Base-by-base conservation (phyloP, 2,888 invertebrate species). In the Parnassius apollo region DNA sequence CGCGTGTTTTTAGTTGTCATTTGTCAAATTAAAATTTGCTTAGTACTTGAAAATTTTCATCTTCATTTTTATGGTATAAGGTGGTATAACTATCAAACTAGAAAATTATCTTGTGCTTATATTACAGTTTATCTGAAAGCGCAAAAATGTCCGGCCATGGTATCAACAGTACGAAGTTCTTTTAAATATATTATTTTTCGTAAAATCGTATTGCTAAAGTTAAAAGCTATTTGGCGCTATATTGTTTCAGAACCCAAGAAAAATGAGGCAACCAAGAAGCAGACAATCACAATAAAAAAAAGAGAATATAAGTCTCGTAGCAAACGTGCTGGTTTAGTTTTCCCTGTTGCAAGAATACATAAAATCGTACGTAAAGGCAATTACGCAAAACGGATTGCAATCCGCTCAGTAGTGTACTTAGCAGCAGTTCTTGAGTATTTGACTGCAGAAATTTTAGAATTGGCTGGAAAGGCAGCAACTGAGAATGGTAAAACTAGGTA, bases 401-500 rank as follows among this genome's bases (percentile, higher is more conserved):
- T 86, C 44, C 92, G 91, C 0, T 92, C 93, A 1, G 88, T 93
- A 0, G 92, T 94, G 0, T 93, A 92, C 65, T 71, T 93, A 52
- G 85, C 93, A 0, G 93, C 93, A n/a, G 94, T 93, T 0, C 88
- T 95, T 78, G 94, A 95, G 72, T 95, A 95, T 72, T 75, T 95
- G 56, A 94, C 95, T 12, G 95, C 95, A 66, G 96, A 96, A 89
- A 93, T 95, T 11, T 76, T 95, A 64, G 94, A 95, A 73, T 87
- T 94, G 80, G 93, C 95, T 7, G 94, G 94, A 9, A 94, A 95
- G 70, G 94, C 94, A 13, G 94, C 94, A 0, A 81, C 92, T 46
- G 95, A 95, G 75, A 95, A 95, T 82, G 94, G 95, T 72, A 95
- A 94, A 81, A 91, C 93, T 2, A 92, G 94, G 85, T 80, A 64